A percentile compares a stretch with the other conserved stretches of the same genome.
Evolutionary conservation across 2,797 vertebrate genomes (phyloP).

Genomic region (Eulemur albifrons): DNA sequence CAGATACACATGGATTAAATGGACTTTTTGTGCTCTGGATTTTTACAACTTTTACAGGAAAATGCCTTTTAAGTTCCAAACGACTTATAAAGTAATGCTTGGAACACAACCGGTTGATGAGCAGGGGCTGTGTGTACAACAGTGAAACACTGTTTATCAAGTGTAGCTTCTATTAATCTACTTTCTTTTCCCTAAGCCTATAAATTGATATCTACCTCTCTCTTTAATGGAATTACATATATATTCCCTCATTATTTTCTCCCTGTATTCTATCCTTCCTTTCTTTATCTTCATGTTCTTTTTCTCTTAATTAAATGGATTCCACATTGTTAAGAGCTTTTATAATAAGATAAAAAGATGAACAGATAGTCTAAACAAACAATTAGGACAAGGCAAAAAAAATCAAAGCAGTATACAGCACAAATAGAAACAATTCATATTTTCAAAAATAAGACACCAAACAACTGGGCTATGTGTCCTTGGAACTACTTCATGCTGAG

Average conservation of each 20-base stretch:
- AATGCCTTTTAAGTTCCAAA: slow-evolving; percentile 30
- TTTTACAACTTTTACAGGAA: neutral
- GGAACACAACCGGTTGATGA: neutral
- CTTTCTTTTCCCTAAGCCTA: neutral
- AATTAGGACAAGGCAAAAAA: neutral
- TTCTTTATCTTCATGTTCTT: neutral
- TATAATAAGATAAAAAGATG: neutral
- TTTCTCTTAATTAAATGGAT: slow-evolving; percentile 28
- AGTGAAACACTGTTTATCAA: neutral
- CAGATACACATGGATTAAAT: neutral
- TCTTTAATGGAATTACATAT: neutral
- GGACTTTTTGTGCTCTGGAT: neutral
- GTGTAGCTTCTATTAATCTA: neutral
- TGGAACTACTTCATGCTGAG: neutral
- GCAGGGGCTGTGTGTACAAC: neutral
- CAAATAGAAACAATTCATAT: neutral
- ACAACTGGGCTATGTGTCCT: neutral
- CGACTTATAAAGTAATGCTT: neutral
- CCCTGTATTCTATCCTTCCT: neutral
- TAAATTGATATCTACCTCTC: neutral
- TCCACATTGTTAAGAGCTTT: neutral
- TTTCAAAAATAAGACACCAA: slow-evolving; percentile 33
- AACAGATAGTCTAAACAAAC: neutral
- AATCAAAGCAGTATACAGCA: slow-evolving; percentile 8
- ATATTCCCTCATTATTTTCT: neutral